A percentile compares a stretch with the other conserved stretches of the same genome.
These are phyloP conservation scores for Dasyprocta punctata DNA, from an alignment of 2,113 vertebrate genomes.

Conservation along the genomic window DNA sequence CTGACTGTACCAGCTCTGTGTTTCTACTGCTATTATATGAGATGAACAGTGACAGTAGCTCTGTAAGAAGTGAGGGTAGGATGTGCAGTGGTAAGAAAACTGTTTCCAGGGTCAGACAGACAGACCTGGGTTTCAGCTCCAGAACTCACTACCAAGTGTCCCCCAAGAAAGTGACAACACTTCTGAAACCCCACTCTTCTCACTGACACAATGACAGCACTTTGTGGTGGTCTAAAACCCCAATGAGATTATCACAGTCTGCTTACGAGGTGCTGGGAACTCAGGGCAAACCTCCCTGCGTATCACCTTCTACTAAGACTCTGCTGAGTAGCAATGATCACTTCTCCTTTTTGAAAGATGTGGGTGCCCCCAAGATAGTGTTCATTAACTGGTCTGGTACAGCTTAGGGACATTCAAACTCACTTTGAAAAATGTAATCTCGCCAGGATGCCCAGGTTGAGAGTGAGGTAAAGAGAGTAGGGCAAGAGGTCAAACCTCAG, in stretches of 20 bases:
- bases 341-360: neutral
- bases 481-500: neutral
- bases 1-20: neutral
- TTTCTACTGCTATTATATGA: fast-evolving
- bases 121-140: neutral
- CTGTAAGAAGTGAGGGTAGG: neutral
- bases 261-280: neutral
- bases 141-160: neutral
- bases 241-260: neutral
- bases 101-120: too few species aligned
- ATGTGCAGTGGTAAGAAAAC: neutral
- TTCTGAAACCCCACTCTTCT: neutral
- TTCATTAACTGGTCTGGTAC: neutral
- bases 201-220: neutral
- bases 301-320: neutral
- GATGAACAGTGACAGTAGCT: fast-evolving
- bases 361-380: neutral
- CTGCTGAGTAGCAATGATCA: neutral
- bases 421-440: neutral
- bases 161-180: neutral
- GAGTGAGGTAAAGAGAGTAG: fast-evolving
- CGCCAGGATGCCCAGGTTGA: too few species aligned
- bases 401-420: neutral
- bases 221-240: neutral
- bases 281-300: neutral